These are phyloP conservation scores for Orchesella flavescens DNA, from an alignment of 2,888 invertebrate species.

Conservation along the genomic window DNA sequence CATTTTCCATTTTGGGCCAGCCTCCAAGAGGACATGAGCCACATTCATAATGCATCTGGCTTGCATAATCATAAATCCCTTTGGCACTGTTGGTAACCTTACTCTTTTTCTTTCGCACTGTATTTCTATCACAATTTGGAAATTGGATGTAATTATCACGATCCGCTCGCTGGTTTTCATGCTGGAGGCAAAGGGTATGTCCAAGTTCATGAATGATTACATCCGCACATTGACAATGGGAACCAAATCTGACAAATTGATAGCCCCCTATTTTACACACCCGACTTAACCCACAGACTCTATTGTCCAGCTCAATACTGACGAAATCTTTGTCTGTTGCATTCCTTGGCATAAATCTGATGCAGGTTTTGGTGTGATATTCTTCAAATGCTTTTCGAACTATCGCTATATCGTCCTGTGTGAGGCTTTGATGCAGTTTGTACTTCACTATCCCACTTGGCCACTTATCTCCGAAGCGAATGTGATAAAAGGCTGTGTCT, in stretches of 20 bases:
- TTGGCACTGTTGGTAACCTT: background rate
- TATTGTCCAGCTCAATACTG: constrained; percentile 28
- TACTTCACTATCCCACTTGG: too few relatives aligned
- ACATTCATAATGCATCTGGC: constrained; percentile 49
- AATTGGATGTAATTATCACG: constrained; percentile 16
- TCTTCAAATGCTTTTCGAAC: too few relatives aligned
- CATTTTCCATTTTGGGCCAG: constrained; percentile 1
- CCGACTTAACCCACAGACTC: too few relatives aligned
- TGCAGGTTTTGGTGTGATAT: constrained; percentile 32
- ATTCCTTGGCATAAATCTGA: constrained; percentile 24
- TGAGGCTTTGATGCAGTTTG: too few relatives aligned
- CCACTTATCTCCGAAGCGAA: too few relatives aligned
- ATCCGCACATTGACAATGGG: background rate
- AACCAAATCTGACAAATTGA: constrained; percentile 38
- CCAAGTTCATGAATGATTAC: constrained; percentile 50
- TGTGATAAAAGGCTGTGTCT: too few relatives aligned
- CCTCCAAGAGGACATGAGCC: constrained; percentile 33
- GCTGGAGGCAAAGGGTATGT: constrained; percentile 44
- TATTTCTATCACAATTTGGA: too few relatives aligned
- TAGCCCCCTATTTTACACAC: constrained; percentile 8
- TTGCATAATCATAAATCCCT: constrained; percentile 29
- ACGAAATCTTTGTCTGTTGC: background rate
- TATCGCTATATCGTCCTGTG: too few relatives aligned
- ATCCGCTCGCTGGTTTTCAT: constrained; percentile 35
- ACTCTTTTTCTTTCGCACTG: background rate